Evolutionary conservation across 2,113 vertebrate genomes (phyloP).

Genomic region (Microcebus tavaratra): DNA sequence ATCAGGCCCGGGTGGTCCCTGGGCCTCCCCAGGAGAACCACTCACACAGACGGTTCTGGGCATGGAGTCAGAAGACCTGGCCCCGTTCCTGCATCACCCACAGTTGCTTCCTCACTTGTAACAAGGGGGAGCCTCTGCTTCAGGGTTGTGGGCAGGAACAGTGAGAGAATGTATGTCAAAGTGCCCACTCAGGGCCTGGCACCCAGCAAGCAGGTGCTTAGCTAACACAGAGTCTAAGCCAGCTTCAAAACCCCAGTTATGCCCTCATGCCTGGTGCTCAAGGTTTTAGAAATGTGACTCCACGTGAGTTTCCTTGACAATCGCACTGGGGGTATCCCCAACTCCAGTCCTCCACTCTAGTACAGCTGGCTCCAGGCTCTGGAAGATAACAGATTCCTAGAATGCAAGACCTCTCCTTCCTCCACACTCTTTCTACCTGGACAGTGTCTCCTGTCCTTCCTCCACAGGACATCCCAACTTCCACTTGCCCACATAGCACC

Average conservation of each 20-base stretch:
- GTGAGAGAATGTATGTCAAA: accelerated
- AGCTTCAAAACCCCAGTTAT: neutral
- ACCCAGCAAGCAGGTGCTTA: neutral
- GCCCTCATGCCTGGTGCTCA: neutral
- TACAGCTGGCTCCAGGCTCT: neutral
- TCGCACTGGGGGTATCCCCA: neutral
- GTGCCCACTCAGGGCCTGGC: neutral
- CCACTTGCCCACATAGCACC: neutral
- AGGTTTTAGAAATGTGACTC: neutral
- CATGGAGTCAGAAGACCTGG: neutral
- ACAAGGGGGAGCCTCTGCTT: neutral
- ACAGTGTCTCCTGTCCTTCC: neutral
- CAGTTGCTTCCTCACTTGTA: neutral
- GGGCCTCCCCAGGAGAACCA: neutral
- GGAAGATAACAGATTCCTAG: too few relatives aligned
- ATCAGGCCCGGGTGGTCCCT: neutral
- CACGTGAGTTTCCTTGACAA: neutral
- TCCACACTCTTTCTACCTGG: too few relatives aligned
- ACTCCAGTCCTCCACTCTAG: neutral
- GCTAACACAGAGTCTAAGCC: neutral
- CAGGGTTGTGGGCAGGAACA: too few relatives aligned
- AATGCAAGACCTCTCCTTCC: neutral
- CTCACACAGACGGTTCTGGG: neutral
- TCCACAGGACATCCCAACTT: accelerated
- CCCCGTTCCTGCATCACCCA: neutral